These are phyloP conservation scores for Dromius quadrimaculatus DNA, from an alignment of 2,888 invertebrate species.

Conservation along the genomic window DNA sequence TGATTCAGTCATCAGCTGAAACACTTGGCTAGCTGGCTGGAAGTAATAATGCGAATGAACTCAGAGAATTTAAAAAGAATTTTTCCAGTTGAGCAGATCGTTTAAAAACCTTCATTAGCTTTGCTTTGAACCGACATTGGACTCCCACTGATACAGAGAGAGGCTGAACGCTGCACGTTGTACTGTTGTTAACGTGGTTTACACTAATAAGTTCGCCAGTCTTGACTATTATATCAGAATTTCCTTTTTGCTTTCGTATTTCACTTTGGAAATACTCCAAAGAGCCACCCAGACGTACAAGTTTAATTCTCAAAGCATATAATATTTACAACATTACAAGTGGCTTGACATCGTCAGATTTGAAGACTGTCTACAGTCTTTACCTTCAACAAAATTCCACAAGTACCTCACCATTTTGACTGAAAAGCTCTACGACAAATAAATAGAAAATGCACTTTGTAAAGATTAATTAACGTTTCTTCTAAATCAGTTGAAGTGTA, in stretches of 20 bases:
- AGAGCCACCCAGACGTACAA: neutral
- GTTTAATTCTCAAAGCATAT: neutral
- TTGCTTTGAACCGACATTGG: neutral
- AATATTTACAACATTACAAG: neutral
- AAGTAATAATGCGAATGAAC: conserved; percentile 29
- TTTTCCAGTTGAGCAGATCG: conserved; percentile 21
- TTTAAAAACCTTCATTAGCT: conserved; percentile 37
- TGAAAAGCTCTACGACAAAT: too few relatives aligned
- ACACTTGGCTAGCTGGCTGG: conserved; percentile 7
- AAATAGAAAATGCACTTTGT: too few relatives aligned
- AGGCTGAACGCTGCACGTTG: neutral
- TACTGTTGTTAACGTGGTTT: conserved; percentile 1
- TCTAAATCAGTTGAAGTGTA: neutral
- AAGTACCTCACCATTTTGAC: too few relatives aligned
- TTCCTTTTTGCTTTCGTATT: neutral
- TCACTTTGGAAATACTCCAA: neutral
- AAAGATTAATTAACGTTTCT: neutral
- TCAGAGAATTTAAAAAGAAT: conserved; percentile 23
- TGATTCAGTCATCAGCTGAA: conserved; percentile 24
- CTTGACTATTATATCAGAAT: conserved; percentile 1
- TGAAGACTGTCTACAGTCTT: too few relatives aligned
- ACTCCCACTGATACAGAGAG: too few relatives aligned
- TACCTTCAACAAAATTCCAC: too few relatives aligned
- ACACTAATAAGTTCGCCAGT: neutral
- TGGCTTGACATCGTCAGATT: too few relatives aligned